Percentiles rank a stretch among this genome's conserved stretches.
Conservation (phyloP, 2,113 vertebrate genomes). For the Myotis lucifugus region DNA sequence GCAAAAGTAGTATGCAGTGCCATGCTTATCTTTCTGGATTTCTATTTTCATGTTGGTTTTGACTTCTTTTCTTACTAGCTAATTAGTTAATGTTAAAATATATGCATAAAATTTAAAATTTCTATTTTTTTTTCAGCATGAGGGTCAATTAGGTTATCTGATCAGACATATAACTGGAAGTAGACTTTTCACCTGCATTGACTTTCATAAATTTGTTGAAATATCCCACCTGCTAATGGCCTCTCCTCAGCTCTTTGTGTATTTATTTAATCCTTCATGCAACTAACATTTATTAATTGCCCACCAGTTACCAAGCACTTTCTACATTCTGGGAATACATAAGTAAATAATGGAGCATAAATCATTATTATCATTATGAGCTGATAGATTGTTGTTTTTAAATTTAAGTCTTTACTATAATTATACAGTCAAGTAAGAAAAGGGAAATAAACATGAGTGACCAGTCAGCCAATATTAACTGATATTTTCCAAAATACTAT, state of each 20-base stretch:
- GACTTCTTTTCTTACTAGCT: not conserved
- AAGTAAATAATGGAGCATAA: not conserved
- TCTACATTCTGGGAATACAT: not conserved
- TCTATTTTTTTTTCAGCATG: not conserved
- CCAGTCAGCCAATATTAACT: not conserved
- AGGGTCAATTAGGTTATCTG: not conserved
- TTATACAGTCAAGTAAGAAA: not conserved
- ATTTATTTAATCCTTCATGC: not conserved
- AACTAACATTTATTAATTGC: not conserved
- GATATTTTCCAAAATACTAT: not conserved
- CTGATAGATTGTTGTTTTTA: not conserved
- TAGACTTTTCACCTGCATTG: not conserved
- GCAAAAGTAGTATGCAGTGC: not conserved
- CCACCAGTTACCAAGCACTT: not conserved
- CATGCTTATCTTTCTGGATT: not conserved
- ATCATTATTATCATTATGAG: not conserved
- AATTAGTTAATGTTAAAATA: not conserved
- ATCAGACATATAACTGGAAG: not conserved
- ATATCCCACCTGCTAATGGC: not conserved
- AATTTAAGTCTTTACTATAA: slow-evolving; percentile 5
- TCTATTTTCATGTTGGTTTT: not conserved
- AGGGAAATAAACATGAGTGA: not conserved
- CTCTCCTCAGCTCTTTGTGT: not conserved
- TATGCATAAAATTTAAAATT: not conserved
- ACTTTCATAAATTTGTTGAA: not conserved